phyloP scores from a whole-genome alignment of 2,888 invertebrate species.

The Lepidocyrtoides sp. region DNA sequence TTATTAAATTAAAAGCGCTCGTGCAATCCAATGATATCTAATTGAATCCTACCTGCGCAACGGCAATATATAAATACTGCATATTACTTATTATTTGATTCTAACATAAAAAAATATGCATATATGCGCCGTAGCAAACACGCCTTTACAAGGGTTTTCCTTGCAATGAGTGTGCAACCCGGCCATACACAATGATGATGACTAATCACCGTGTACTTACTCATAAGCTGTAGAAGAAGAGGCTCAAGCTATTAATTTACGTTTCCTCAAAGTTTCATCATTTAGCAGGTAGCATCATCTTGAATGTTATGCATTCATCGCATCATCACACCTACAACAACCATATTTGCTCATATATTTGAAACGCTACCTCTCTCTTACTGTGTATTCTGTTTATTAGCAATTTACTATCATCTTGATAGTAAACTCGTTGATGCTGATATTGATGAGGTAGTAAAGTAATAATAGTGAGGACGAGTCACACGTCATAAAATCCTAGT shows the following conservation, averaged over 20 bases:
- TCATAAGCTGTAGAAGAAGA: constrained; percentile 33
- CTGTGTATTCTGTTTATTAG: constrained; percentile 49
- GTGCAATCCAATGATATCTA: constrained; percentile 1
- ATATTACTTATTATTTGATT: not conserved
- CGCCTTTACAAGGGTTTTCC: constrained; percentile 57
- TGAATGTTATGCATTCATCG: constrained; percentile 46
- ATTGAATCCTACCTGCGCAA: constrained; percentile 25
- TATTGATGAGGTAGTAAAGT: constrained; percentile 5
- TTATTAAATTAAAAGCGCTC: constrained; percentile 31
- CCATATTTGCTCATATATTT: not conserved
- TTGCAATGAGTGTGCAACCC: constrained; percentile 29
- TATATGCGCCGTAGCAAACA: constrained; percentile 18
- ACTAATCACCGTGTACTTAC: constrained; percentile 58
- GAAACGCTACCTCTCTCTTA: not conserved
- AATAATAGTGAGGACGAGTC: constrained; percentile 27
- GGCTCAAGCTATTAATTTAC: constrained; percentile 61
- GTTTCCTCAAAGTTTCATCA: constrained; percentile 66
- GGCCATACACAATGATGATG: constrained; percentile 7
- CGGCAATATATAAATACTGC: no score
- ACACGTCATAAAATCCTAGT: constrained; percentile 42
- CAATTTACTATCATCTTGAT: not conserved
- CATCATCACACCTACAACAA: constrained; percentile 54
- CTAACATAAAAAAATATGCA: not conserved
- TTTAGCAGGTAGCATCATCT: constrained; percentile 55
- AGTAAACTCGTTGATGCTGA: constrained; percentile 10